Base-by-base conservation (phyloP, 23 tunicate genomes). In the Diplosoma virens region DNA sequence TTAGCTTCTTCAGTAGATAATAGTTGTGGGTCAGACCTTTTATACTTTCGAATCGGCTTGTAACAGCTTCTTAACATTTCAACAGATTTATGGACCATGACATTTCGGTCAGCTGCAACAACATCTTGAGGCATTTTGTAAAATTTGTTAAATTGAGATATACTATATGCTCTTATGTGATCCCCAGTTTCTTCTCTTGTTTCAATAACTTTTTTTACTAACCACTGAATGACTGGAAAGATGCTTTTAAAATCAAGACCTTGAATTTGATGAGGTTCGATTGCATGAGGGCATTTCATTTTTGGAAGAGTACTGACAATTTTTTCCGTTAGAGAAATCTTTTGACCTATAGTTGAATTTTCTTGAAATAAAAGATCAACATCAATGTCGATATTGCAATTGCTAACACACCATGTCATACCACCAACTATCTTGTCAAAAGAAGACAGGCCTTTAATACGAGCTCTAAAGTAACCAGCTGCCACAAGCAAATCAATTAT, bases 241-340 rank as follows among this genome's bases (percentile, higher is more conserved):
- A 92, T 92, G 75, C 92, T 92, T 63, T 92, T 92, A 61, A 85
- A 92, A 70, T 92, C 97, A 27, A 79, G 87, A 14, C 97, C 97
- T 81, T 92, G 97, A 54, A 92, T 88, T 69, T 92, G 97, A 74
- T 92, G 97, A 23, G 97, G 97, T 70, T 92, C 97, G 68, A 92
- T 92, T 30, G 45, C 70, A 68, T 81, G 79, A 7, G 97, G 87
- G 33, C 97, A 92, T 33, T 77, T 82, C 97, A 92, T 92, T 68
- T 67, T 85, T 29, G 87, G 87, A 14, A 92, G 47, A 59, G 77
- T 87, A 60, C 81, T 35, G 14, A 92, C 97, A 67, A 92, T 92
- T 76, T 92, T 92, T 47, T 92, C 97, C 9, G 97, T 92, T 47
- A 92, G 81, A 0, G 97, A 71, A 63, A 92, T 92, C 53, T 92